A percentile compares a stretch with the other conserved stretches of the same genome.
phyloP scores from a whole-genome alignment of 2,113 vertebrate species.

The Gymnorhina tibicen region DNA sequence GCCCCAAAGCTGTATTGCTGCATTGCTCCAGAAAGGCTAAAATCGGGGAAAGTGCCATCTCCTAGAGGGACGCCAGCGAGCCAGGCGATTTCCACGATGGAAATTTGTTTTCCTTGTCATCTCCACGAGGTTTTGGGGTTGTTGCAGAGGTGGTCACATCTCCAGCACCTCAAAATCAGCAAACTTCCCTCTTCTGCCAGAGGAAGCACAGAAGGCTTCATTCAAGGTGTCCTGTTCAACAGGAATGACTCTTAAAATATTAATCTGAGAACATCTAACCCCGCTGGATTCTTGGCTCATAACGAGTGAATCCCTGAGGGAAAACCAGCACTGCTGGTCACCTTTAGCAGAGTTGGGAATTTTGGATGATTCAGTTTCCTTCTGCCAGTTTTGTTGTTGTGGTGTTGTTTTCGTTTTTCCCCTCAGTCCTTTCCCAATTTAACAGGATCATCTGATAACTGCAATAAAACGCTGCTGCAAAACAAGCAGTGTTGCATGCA shows the following conservation, averaged over 20 bases:
- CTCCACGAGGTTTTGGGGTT: background rate
- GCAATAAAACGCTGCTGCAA: background rate
- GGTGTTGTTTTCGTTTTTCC: no score
- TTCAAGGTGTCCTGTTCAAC: background rate
- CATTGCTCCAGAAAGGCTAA: background rate
- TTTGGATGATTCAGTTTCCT: background rate
- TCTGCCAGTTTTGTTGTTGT: background rate
- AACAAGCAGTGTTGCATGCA: background rate
- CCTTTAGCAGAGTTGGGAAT: constrained; percentile 27
- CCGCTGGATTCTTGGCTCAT: background rate
- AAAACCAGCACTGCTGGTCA: background rate
- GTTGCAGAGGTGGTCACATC: background rate
- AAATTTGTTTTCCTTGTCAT: background rate
- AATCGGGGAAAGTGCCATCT: background rate
- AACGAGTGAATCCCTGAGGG: background rate
- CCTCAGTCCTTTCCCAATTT: background rate
- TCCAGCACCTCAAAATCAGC: background rate
- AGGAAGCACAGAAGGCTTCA: background rate
- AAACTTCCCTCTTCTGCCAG: background rate
- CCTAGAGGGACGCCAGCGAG: fast-evolving
- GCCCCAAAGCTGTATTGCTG: background rate
- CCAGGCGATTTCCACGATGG: fast-evolving
- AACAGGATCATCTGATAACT: background rate
- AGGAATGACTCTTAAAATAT: background rate
- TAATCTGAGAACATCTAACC: background rate